Percentiles rank a stretch among this genome's conserved stretches.
Conservation (phyloP, 2,797 vertebrate genomes). For the Furcifer pardalis region DNA sequence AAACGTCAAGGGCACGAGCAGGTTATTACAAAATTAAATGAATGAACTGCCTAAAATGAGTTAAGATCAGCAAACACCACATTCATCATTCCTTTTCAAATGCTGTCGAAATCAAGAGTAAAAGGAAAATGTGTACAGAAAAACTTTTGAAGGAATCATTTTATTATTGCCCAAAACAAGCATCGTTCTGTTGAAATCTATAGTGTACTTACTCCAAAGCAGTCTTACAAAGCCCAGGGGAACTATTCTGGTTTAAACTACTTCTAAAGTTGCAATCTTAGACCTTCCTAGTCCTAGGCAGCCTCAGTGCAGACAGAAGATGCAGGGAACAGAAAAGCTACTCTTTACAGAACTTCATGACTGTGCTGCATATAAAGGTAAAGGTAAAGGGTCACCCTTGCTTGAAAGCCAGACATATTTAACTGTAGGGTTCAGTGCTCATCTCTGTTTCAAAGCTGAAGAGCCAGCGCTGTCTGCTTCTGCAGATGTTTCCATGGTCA, state of each 20-base stretch:
- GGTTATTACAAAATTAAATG: conserved; percentile 59
- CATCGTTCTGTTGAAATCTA: neutral
- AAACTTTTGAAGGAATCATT: neutral
- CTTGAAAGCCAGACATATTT: no score
- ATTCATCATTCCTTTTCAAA: conserved; percentile 19
- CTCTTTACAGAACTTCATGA: no score
- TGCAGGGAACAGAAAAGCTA: no score
- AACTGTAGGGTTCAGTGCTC: no score
- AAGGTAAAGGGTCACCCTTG: no score
- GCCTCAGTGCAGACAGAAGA: neutral
- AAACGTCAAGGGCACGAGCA: conserved; percentile 63
- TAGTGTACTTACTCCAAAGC: neutral
- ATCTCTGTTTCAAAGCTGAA: no score
- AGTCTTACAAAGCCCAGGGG: neutral
- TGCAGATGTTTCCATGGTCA: no score
- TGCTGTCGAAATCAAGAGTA: neutral
- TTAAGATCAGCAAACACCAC: accelerated
- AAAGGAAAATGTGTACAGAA: neutral
- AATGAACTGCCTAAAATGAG: conserved; percentile 41
- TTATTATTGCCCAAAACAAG: neutral
- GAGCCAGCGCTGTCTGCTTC: no score
- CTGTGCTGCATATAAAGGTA: no score
- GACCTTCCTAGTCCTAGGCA: no score
- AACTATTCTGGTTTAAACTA: neutral
- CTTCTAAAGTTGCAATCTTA: neutral